phyloP scores from a whole-genome alignment of 1,140 invertebrate genomes.

The Drosophila persimilis region DNA sequence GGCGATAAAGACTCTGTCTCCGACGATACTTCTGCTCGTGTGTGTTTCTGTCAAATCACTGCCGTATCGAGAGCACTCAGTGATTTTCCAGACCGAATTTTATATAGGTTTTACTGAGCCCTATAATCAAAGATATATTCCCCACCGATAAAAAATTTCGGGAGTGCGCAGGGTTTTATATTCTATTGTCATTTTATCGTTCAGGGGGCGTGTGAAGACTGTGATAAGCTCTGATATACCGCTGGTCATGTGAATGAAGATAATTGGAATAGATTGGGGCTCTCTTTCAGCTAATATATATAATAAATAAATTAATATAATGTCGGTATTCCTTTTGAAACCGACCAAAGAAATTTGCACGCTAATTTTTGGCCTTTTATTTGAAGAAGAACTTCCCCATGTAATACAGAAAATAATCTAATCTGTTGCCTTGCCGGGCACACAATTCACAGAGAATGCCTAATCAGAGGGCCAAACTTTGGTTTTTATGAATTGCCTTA shows the following conservation, averaged over 20 bases:
- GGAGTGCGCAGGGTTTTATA: conserved; percentile 57
- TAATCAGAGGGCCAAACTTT: conserved; percentile 30
- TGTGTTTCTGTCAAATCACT: conserved; percentile 52
- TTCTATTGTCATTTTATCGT: conserved; percentile 44
- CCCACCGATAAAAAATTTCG: conserved; percentile 60
- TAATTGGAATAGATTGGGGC: not conserved
- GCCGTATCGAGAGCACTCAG: conserved; percentile 30
- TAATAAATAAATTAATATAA: too few relatives aligned
- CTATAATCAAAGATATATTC: conserved; percentile 53
- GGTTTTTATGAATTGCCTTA: conserved; percentile 25
- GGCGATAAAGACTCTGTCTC: conserved; percentile 23
- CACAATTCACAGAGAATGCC: conserved; percentile 5
- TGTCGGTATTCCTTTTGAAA: not conserved
- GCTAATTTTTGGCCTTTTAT: not conserved
- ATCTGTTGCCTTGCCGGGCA: conserved; percentile 6
- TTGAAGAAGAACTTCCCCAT: not conserved
- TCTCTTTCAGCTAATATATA: conserved; percentile 5
- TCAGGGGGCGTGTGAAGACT: conserved; percentile 18
- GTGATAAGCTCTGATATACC: conserved; percentile 37
- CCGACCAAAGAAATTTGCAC: not conserved
- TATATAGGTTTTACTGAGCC: conserved; percentile 61
- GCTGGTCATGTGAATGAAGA: conserved; percentile 44
- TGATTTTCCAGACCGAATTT: conserved; percentile 67
- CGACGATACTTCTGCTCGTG: not conserved
- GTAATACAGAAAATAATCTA: conserved; percentile 14